Evolutionary conservation across 2,888 invertebrate genomes (phyloP).

Genomic region (Meta bourneti): DNA sequence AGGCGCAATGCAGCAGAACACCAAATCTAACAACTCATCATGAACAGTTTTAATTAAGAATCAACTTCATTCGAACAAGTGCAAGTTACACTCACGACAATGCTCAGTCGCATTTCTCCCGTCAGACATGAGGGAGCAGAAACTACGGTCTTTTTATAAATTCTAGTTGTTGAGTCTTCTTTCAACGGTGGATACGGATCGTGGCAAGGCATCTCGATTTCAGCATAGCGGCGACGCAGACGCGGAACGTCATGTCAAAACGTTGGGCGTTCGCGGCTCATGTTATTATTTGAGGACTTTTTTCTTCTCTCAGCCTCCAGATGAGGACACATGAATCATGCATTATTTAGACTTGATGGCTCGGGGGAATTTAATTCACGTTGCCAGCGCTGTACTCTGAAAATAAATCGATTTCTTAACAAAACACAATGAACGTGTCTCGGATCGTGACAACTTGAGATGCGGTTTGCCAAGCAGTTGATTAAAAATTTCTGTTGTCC

Average conservation of each 20-base stretch:
- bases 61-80: neutral
- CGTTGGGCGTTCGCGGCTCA: neutral
- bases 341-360: too few species aligned
- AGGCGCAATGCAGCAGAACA: neutral
- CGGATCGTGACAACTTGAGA: too few species aligned
- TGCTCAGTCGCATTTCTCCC: neutral
- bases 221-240: neutral
- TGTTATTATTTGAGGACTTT: constrained; percentile 3
- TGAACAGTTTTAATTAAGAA: neutral
- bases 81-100: too few species aligned
- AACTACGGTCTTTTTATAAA: neutral
- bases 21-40: neutral
- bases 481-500: too few species aligned
- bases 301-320: neutral
- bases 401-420: too few species aligned
- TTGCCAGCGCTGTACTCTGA: too few species aligned
- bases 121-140: constrained; percentile 7
- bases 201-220: constrained; percentile 13
- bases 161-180: neutral
- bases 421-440: too few species aligned
- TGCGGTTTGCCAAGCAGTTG: too few species aligned
- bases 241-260: constrained; percentile 23
- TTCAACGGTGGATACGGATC: constrained; percentile 8
- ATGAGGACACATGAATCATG: neutral
- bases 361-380: too few species aligned